phyloP scores from a whole-genome alignment of 1,140 invertebrate genomes.

The Bactericera cockerelli region DNA sequence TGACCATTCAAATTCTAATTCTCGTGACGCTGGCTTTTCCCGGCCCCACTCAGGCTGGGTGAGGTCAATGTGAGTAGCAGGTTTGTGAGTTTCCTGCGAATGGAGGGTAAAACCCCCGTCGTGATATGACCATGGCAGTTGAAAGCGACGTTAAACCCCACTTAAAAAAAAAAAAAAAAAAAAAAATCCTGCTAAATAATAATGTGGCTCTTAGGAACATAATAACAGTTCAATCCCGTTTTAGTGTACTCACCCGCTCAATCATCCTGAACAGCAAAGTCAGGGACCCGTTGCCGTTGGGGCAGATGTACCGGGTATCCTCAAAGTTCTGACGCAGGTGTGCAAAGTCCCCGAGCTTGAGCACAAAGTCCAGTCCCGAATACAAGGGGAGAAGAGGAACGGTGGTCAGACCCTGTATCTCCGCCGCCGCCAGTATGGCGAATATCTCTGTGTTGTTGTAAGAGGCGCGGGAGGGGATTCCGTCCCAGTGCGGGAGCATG shows the following conservation, averaged over 20 bases:
- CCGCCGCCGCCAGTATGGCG: conserved; percentile 10
- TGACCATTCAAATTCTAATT: too few relatives aligned
- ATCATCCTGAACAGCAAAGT: conserved; percentile 19
- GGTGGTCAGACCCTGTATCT: conserved; percentile 28
- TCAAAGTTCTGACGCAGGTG: conserved; percentile 36
- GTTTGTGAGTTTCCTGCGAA: too few relatives aligned
- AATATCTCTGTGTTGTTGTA: conserved; percentile 33
- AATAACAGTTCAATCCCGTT: too few relatives aligned
- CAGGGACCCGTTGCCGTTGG: conserved; percentile 16
- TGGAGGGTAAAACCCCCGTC: too few relatives aligned
- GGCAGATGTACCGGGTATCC: conserved; percentile 32
- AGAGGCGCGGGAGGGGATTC: conserved; percentile 28
- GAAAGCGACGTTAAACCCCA: too few relatives aligned
- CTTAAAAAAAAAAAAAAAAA: too few relatives aligned
- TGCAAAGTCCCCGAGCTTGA: conserved; percentile 38
- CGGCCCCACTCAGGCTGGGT: too few relatives aligned
- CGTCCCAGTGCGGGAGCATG: conserved; percentile 35
- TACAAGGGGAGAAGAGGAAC: conserved; percentile 54
- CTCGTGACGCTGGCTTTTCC: too few relatives aligned
- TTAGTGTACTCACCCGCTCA: conserved; percentile 16
- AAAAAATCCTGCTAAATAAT: too few relatives aligned
- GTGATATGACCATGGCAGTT: too few relatives aligned
- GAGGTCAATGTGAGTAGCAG: too few relatives aligned
- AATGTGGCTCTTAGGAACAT: too few relatives aligned
- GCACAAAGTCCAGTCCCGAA: conserved; percentile 46